Evolutionary conservation across 2,113 vertebrate genomes (phyloP), one percentile per base, ranked within the genome.

Genomic region (Carlito syrichta): DNA sequence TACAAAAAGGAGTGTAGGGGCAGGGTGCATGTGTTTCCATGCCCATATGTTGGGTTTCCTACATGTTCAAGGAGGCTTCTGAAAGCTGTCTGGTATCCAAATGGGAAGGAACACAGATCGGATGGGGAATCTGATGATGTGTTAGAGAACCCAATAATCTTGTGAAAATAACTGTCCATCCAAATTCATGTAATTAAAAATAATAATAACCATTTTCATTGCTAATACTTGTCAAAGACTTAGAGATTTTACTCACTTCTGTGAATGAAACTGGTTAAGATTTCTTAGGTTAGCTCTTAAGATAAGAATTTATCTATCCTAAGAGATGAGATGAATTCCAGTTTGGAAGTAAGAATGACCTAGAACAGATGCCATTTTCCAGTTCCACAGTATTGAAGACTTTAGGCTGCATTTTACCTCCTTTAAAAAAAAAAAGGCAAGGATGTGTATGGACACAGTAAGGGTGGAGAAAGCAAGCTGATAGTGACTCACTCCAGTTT

Each of bases 391-490:
- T 63, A 96, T 13, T 73, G 40, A 45, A 82, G 82, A 4, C 78
- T 84, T 86, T 74, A 93, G 38, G 35, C 69, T 96, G 60, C 35
- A 87, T 95, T 71, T 40, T 25, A 48, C 27, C 50, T 90, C 79
- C 97, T 77, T 0, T 45, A 91, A 77, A 77, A 62, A 81, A 68
- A 77, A 20, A 88, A 58, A 48, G 89, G 25, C 58, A 74, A 25
- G 45, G 82, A 93, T 94, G 62, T 79, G 86, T 63, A 40, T 79
- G 89, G 69, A 86, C 45, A 95, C 63, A 96, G 89, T 85, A 81
- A 97, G 94, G 96, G 92, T 96, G 97, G 96, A 91, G 96, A 87
- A 77, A 95, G 77, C 89, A 98, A 97, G 86, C 60, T 63, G 63
- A 71, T 73, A 71, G n/a, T 98, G 97, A 98, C 96, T 98, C 96